phyloP scores from a whole-genome alignment of 2,797 vertebrate genomes.

The Acrossocheilus wenchowensis region DNA sequence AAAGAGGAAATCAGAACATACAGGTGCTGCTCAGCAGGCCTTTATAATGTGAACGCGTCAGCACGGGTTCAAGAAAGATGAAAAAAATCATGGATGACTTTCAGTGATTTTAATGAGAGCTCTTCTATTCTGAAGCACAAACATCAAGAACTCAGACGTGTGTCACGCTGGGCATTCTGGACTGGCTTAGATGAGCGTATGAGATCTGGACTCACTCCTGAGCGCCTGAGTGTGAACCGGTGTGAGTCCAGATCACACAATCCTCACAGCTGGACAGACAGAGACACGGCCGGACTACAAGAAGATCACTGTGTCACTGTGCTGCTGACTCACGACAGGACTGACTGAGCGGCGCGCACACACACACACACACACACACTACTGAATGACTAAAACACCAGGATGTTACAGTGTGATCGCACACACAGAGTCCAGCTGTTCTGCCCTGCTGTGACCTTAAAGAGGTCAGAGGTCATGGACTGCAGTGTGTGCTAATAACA shows the following conservation, averaged over 20 bases:
- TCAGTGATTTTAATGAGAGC: background rate
- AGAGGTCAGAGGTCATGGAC: constrained; percentile 5
- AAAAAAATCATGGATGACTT: background rate
- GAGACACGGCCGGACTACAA: background rate
- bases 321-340: constrained; percentile 27
- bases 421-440: background rate
- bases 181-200: background rate
- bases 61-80: background rate
- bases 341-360: background rate
- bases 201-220: background rate
- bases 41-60: background rate
- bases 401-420: background rate
- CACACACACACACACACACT: background rate
- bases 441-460: background rate
- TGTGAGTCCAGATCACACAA: background rate
- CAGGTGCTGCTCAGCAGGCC: too few species aligned
- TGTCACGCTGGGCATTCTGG: background rate
- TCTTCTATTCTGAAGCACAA: background rate
- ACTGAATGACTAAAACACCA: background rate
- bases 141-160: background rate
- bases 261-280: background rate
- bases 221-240: background rate
- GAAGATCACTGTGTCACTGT: constrained; percentile 1
- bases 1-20: background rate
- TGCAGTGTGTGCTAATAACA: background rate